Evolutionary conservation across 2,888 invertebrate species (phyloP), one percentile per base, ranked within the genome.

Genomic region (Pollenia amentaria): DNA sequence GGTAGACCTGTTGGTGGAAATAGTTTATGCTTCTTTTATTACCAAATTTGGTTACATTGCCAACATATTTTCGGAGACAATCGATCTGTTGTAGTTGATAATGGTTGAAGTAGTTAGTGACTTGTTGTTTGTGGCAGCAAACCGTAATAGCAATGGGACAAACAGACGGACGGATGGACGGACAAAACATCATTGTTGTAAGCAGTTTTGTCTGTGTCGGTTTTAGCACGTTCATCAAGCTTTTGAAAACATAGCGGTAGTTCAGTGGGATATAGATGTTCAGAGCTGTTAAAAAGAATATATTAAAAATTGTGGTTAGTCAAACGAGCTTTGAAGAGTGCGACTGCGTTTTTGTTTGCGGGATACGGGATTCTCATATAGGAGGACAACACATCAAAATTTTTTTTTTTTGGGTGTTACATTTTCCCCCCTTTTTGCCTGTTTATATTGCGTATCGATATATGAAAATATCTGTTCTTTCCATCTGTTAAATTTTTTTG

Each of bases 31-130:
- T 87, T 84, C 87, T 87, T 86, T 87, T 84, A 87, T 84, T 87
- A 88, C 89, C 89, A 89, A 89, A 89, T 89, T 89, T 89, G 89
- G 89, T 87, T 89, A 84, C 87, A 87, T 83, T 82, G 89, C 85
- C 76, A 86, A 79, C 87, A 82, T 83, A 87, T 82, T 85, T 82
- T 83, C 55, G 88, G 85, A 84, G 87, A 88, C 88, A 88, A 88
- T 88, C 87, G 88, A 88, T 87, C 88, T 73, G 78, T 85, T 76
- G 85, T 60, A 70, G 79, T 70, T 76, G 72, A 80, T 80, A 84
- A 67, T 80, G 73, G 76, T 12, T 72, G 21, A 72, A 60, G 70
- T 83, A 80, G 84, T 76, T 53, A 62, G 77, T 75, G 65, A 64
- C 48, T 62, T 72, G 72, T 67, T 78, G 73, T 75, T 80, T 65